These are phyloP conservation scores for Acanthosepion esculentum DNA, from an alignment of 2,888 invertebrate species.

Conservation along the genomic window DNA sequence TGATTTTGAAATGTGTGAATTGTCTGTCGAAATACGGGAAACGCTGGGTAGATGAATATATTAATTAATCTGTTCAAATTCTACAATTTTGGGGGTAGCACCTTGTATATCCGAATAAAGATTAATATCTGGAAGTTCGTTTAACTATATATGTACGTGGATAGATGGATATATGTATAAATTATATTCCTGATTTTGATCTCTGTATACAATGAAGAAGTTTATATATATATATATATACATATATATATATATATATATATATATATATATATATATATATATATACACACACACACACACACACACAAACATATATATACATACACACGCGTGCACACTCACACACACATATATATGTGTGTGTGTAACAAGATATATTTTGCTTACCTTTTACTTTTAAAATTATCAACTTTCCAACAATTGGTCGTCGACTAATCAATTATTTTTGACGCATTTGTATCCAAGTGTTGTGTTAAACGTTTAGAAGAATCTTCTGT, in stretches of 20 bases:
- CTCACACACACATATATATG: not conserved
- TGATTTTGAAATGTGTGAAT: no score
- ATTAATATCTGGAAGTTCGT: no score
- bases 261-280: conserved; percentile 33
- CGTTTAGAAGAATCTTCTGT: not conserved
- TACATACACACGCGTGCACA: not conserved
- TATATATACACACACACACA: not conserved
- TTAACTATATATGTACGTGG: no score
- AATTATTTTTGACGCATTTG: not conserved
- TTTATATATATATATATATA: not conserved
- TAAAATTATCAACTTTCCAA: not conserved
- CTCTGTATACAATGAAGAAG: no score
- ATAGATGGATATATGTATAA: no score
- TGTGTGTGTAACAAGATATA: not conserved
- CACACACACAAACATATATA: not conserved
- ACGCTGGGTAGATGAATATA: no score
- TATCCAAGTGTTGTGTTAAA: not conserved
- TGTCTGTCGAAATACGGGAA: no score
- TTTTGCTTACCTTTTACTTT: not conserved
- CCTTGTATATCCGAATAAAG: no score
- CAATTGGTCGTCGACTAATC: not conserved
- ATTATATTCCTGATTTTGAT: no score
- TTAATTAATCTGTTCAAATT: no score
- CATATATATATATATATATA: not conserved
- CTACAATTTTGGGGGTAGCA: no score